Evolutionary conservation across 2,888 invertebrate species (phyloP).

Genomic region (Seira ritae): DNA sequence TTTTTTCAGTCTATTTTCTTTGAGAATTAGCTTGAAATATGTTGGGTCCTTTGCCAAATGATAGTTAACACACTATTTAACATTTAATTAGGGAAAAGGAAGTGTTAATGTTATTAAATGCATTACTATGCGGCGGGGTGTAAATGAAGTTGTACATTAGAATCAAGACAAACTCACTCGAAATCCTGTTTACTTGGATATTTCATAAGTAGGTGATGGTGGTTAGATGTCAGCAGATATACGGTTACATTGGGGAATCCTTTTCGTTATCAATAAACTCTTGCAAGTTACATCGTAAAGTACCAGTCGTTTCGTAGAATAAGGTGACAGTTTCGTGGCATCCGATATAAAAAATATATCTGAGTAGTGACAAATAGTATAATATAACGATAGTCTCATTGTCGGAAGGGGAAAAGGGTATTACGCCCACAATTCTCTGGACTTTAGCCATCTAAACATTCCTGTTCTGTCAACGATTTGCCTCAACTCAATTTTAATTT

Average conservation of each 20-base stretch:
- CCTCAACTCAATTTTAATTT: not conserved
- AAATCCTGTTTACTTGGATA: not conserved
- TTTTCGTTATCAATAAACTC: not conserved
- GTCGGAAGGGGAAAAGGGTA: not conserved
- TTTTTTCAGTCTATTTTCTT: not conserved
- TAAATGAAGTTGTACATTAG: not conserved
- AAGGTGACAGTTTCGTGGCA: not conserved
- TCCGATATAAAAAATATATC: not conserved
- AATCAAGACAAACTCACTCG: not conserved
- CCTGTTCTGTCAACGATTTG: not conserved
- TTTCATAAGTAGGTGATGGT: not conserved
- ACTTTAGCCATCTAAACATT: not conserved
- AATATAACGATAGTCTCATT: not conserved
- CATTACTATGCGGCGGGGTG: slow-evolving; percentile 39
- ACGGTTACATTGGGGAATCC: not conserved
- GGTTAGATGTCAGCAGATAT: not conserved
- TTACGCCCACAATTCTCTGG: not conserved
- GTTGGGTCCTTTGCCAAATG: slow-evolving; percentile 43
- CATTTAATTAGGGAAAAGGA: slow-evolving; percentile 63
- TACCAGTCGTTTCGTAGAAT: not conserved
- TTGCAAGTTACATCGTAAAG: not conserved
- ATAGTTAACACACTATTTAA: slow-evolving; percentile 39
- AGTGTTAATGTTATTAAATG: slow-evolving; percentile 31
- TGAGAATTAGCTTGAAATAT: not conserved
- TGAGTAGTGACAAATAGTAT: no score